phyloP scores from a whole-genome alignment of 2,888 invertebrate species.

The Chironomus tentans region DNA sequence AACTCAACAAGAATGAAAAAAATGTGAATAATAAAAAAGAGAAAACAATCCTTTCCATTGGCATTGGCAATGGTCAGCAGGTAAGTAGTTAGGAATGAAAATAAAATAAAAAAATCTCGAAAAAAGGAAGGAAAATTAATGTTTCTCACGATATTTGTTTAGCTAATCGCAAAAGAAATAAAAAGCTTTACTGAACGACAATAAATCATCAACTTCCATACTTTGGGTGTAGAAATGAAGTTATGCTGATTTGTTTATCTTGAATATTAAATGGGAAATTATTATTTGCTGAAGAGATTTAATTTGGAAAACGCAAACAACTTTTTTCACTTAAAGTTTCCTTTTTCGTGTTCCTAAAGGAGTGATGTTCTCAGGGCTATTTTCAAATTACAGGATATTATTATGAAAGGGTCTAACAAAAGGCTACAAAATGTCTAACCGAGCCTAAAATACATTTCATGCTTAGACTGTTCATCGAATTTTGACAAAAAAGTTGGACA shows the following conservation, averaged over 20 bases:
- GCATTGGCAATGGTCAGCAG: background rate
- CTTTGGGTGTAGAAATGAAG: background rate
- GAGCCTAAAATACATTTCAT: too few relatives aligned
- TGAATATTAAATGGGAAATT: too few relatives aligned
- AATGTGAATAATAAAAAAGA: background rate
- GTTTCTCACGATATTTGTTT: slow-evolving; percentile 21
- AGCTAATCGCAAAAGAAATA: too few relatives aligned
- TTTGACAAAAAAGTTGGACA: too few relatives aligned
- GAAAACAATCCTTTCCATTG: background rate
- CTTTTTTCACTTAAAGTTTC: background rate
- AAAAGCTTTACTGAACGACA: too few relatives aligned
- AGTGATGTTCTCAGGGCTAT: background rate
- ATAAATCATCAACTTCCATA: too few relatives aligned
- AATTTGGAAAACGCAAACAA: background rate
- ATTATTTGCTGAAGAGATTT: too few relatives aligned
- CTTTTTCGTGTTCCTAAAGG: background rate
- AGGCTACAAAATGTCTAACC: too few relatives aligned
- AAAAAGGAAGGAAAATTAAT: slow-evolving; percentile 8
- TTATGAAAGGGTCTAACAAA: too few relatives aligned
- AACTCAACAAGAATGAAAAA: background rate
- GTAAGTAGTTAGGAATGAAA: background rate
- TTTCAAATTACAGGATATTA: too few relatives aligned
- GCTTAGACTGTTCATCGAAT: too few relatives aligned
- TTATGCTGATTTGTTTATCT: background rate
- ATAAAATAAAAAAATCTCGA: background rate